Evolutionary conservation across 2,888 invertebrate genomes (phyloP).

Genomic region (Ormyrus thymus): DNA sequence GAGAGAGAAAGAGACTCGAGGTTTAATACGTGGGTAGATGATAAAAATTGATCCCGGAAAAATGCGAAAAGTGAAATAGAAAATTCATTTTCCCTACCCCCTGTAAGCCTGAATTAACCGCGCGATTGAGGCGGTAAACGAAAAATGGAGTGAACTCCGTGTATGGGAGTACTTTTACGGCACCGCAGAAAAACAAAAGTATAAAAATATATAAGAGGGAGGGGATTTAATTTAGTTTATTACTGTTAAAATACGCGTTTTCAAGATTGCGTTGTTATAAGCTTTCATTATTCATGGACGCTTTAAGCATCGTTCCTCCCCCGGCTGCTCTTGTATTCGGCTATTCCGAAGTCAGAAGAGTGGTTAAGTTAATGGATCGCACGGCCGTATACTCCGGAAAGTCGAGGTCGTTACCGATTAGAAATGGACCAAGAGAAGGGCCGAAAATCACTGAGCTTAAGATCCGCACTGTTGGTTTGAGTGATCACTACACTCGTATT

Average conservation of each 20-base stretch:
- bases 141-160: slow-evolving; percentile 16
- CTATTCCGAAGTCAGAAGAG: neutral
- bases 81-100: slow-evolving; percentile 23
- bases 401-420: slow-evolving; percentile 65
- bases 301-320: no score
- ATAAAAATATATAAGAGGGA: no score
- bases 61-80: slow-evolving; percentile 15
- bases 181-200: no score
- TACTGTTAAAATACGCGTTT: no score
- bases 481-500: no score
- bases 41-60: slow-evolving; percentile 11
- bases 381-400: slow-evolving; percentile 63
- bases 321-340: no score
- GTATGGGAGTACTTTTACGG: slow-evolving; percentile 21
- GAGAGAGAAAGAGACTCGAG: neutral
- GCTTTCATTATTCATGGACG: no score
- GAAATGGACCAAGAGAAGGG: slow-evolving; percentile 59
- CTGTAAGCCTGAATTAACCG: neutral
- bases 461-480: no score
- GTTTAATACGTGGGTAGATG: slow-evolving; percentile 22
- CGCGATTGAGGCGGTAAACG: no score
- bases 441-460: neutral
- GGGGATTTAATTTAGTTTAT: no score
- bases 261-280: no score
- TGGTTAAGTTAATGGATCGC: slow-evolving; percentile 65